Evolutionary conservation across 2,888 invertebrate genomes (phyloP).

Genomic region (Saturnia pavonia): DNA sequence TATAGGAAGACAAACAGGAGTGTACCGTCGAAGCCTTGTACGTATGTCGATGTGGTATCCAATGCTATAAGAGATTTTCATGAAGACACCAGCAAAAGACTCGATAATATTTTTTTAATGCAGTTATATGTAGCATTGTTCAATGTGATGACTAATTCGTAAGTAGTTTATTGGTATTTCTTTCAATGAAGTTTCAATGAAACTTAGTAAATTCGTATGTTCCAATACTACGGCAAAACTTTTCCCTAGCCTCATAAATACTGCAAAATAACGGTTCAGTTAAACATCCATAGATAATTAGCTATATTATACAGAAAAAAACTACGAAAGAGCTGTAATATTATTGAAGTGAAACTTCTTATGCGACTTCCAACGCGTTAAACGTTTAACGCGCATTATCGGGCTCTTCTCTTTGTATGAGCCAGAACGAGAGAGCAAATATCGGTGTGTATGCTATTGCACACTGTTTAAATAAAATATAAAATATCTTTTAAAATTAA

Average conservation of each 20-base stretch:
- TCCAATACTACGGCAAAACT: too few species aligned
- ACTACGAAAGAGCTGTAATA: too few species aligned
- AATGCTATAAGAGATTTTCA: slow-evolving; percentile 83
- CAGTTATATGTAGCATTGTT: slow-evolving; percentile 67
- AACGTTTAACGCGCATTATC: too few species aligned
- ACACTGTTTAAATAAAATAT: too few species aligned
- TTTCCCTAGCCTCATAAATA: too few species aligned
- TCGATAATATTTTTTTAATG: slow-evolving; percentile 60
- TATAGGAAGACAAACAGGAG: slow-evolving; percentile 96
- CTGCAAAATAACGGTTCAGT: neutral
- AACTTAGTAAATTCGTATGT: neutral
- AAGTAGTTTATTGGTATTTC: slow-evolving; percentile 50
- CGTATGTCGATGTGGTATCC: slow-evolving; percentile 87
- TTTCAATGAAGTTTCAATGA: too few species aligned
- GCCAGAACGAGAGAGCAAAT: too few species aligned
- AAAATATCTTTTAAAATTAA: too few species aligned
- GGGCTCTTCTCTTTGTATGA: too few species aligned
- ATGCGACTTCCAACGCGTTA: too few species aligned
- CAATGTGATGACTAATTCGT: slow-evolving; percentile 80
- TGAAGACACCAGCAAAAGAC: slow-evolving; percentile 62
- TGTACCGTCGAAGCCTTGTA: slow-evolving; percentile 89
- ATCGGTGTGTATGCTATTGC: too few species aligned
- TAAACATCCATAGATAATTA: neutral
- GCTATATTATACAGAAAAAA: neutral
- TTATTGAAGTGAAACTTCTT: too few species aligned